Conservation (phyloP, 2,113 vertebrate species). For the Oceanodroma tethys region DNA sequence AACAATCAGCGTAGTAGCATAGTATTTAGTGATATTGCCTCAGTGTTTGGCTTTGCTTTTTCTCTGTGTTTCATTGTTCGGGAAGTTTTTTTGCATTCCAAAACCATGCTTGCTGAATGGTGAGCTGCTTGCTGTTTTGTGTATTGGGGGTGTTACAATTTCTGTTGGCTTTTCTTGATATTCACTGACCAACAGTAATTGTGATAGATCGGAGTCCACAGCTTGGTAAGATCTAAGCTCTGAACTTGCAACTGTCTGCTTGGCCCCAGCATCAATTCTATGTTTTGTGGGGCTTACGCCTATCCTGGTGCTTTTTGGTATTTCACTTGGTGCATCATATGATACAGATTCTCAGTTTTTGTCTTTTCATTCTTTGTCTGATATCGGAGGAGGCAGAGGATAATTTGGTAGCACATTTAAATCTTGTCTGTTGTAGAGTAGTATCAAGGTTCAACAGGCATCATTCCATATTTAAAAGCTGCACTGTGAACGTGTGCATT, state of each 20-base stretch:
- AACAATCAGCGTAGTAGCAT: fast-evolving
- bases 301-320: not conserved
- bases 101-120: not conserved
- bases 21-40: not conserved
- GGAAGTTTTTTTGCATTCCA: not conserved
- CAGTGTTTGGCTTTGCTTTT: not conserved
- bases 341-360: not conserved
- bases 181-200: fast-evolving
- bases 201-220: not conserved
- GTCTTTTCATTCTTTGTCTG: not conserved
- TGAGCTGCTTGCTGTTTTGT: not conserved
- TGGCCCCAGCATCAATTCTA: not conserved
- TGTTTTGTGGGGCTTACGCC: not conserved
- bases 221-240: not conserved
- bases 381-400: not conserved
- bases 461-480: not conserved
- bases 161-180: not conserved
- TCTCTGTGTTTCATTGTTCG: not conserved
- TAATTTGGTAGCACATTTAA: not conserved
- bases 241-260: not conserved
- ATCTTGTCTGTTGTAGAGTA: not conserved
- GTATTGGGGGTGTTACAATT: not conserved
- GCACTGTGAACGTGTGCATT: not conserved
- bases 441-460: not conserved
- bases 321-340: not conserved